These are phyloP conservation scores for Metopia argyrocephala DNA, from an alignment of 2,888 invertebrate species.

Conservation along the genomic window DNA sequence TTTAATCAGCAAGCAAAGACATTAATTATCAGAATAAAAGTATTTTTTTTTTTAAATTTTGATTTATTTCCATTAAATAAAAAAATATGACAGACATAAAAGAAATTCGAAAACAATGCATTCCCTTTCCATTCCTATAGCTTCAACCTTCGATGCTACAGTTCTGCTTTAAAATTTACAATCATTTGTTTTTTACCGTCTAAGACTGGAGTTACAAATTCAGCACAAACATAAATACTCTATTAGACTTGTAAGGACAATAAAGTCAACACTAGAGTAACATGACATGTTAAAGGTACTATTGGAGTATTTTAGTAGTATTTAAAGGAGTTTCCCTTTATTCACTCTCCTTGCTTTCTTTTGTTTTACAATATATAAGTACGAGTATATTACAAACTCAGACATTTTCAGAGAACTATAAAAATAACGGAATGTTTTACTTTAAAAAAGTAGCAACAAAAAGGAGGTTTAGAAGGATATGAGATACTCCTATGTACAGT, in stretches of 20 bases:
- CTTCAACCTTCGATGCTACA: no score
- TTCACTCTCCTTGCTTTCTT: no score
- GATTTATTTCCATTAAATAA: no score
- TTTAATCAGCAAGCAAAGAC: no score
- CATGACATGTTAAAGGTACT: slow-evolving; percentile 14
- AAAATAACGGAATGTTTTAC: background rate
- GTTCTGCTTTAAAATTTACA: background rate
- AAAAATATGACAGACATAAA: no score
- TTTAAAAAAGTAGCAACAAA: background rate
- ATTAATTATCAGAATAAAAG: no score
- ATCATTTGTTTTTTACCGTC: background rate
- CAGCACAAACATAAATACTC: background rate
- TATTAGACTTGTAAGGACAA: slow-evolving; percentile 24
- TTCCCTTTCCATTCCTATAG: no score
- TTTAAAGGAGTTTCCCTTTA: background rate
- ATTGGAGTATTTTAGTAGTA: background rate
- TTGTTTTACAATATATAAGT: no score
- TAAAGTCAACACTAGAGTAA: slow-evolving; percentile 25
- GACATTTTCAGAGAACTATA: no score
- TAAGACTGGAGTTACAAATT: background rate
- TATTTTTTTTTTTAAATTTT: no score
- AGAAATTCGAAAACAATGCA: no score
- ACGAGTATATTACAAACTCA: no score
- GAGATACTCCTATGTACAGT: slow-evolving; percentile 4
- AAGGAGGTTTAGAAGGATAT: background rate